phyloP scores from a whole-genome alignment of 2,888 invertebrate genomes.

The Tromatobia lineatoria region DNA sequence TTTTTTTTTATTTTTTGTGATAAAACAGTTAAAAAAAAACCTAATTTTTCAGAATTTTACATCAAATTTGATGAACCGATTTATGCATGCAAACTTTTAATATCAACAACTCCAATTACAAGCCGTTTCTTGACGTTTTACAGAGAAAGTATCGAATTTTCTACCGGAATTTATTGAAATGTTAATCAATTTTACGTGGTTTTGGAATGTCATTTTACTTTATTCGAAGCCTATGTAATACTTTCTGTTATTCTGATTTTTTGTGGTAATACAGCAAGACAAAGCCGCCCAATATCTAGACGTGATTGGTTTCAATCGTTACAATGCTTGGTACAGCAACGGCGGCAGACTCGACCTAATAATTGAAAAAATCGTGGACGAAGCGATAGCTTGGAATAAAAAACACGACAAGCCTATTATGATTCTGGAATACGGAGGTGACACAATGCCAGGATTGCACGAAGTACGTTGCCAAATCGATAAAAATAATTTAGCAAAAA shows the following conservation, averaged over 20 bases:
- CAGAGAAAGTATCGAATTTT: too few species aligned
- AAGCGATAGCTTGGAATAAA: constrained; percentile 93
- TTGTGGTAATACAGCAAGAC: constrained; percentile 83
- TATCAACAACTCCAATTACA: too few species aligned
- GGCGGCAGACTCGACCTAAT: constrained; percentile 93
- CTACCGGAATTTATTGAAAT: too few species aligned
- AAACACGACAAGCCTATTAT: constrained; percentile 95
- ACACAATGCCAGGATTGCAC: constrained; percentile 96
- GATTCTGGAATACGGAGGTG: constrained; percentile 98
- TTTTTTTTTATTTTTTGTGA: too few species aligned
- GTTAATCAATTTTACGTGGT: neutral
- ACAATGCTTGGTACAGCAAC: constrained; percentile 97
- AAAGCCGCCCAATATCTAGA: constrained; percentile 89
- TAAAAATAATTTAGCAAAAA: too few species aligned
- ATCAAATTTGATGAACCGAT: too few species aligned
- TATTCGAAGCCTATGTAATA: neutral
- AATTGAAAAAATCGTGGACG: constrained; percentile 89
- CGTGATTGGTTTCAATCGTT: constrained; percentile 97
- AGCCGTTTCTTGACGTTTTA: too few species aligned
- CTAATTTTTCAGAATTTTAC: too few species aligned
- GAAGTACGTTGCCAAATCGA: constrained; percentile 87
- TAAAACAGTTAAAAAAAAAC: too few species aligned
- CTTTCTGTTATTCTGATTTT: neutral
- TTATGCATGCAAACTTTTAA: too few species aligned
- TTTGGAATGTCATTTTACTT: neutral